Evolutionary conservation across 30 jellyfish, hydroid and myxozoan species (phyloP).

Genomic region (Aurelia coerulea): DNA sequence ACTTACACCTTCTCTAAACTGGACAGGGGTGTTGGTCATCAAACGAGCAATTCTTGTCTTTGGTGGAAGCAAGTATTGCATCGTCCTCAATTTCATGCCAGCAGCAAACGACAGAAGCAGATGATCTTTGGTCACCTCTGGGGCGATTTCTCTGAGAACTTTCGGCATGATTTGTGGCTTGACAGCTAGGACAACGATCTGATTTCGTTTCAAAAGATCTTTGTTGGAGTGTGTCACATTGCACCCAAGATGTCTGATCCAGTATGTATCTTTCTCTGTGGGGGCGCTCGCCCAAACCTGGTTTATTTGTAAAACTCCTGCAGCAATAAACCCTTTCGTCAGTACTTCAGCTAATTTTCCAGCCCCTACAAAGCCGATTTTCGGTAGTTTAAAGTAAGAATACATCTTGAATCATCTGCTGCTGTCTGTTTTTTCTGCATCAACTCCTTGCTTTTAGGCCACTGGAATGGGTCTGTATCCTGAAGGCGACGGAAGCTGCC

Average conservation of each 20-base stretch:
- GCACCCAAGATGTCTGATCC: constrained; percentile 91
- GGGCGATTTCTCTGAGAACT: constrained; percentile 92
- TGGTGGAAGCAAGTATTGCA: constrained; percentile 93
- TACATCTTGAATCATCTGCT: constrained; percentile 57
- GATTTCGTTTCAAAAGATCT: constrained; percentile 76
- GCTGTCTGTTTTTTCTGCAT: not conserved
- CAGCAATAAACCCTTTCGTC: constrained; percentile 94
- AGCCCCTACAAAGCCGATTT: constrained; percentile 94
- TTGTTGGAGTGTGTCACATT: constrained; percentile 80
- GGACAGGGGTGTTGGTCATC: constrained; percentile 98
- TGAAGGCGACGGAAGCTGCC: not conserved
- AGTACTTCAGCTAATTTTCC: constrained; percentile 97
- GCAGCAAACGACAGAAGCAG: constrained; percentile 96
- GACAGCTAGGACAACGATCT: constrained; percentile 91
- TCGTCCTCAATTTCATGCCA: constrained; percentile 95
- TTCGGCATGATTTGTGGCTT: constrained; percentile 93
- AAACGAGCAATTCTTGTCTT: constrained; percentile 91
- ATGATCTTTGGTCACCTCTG: constrained; percentile 88
- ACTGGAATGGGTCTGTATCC: constrained; percentile 2
- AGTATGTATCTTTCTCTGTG: constrained; percentile 77
- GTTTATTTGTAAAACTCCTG: constrained; percentile 92
- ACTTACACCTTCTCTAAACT: constrained; percentile 93
- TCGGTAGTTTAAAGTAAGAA: constrained; percentile 83
- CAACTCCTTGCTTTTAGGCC: not conserved
- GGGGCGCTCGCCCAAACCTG: constrained; percentile 99